Percentiles rank a stretch among this genome's conserved stretches.
Evolutionary conservation across 2,113 vertebrate species (phyloP).

Genomic region (Stegastes partitus): DNA sequence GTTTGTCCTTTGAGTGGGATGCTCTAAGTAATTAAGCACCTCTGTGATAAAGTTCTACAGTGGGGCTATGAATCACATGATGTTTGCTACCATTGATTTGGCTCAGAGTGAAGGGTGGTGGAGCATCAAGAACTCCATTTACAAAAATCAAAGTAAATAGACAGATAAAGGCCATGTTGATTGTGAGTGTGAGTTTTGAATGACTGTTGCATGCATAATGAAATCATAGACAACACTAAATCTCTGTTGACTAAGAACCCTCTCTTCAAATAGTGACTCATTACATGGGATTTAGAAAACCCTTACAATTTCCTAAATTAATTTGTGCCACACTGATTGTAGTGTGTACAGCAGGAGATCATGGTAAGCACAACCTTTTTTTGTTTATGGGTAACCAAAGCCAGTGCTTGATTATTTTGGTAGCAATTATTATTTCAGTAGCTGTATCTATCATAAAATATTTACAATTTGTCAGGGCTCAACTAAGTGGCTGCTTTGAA

Average conservation of each 20-base stretch:
- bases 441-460: constrained; percentile 53
- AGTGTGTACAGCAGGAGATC: constrained; percentile 15
- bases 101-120: constrained; percentile 52
- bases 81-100: constrained; percentile 66
- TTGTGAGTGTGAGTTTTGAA: constrained; percentile 59
- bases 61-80: constrained; percentile 65
- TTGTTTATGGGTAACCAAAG: constrained; percentile 28
- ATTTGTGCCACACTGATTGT: constrained; percentile 25
- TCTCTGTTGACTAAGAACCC: constrained; percentile 38
- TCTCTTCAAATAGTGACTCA: constrained; percentile 29
- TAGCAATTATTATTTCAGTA: constrained; percentile 39
- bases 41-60: constrained; percentile 52
- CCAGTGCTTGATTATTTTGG: constrained; percentile 32
- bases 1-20: constrained; percentile 42
- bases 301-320: constrained; percentile 37
- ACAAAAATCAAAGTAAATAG: constrained; percentile 67
- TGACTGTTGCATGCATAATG: constrained; percentile 68
- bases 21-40: constrained; percentile 54
- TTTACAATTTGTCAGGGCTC: constrained; percentile 57
- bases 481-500: constrained; percentile 62
- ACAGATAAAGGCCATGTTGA: constrained; percentile 61
- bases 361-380: neutral
- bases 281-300: constrained; percentile 48
- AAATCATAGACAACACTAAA: constrained; percentile 49
- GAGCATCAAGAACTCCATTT: constrained; percentile 63